phyloP scores from a whole-genome alignment of 1,140 invertebrate genomes.

The Brachionus asplanchnoidis region DNA sequence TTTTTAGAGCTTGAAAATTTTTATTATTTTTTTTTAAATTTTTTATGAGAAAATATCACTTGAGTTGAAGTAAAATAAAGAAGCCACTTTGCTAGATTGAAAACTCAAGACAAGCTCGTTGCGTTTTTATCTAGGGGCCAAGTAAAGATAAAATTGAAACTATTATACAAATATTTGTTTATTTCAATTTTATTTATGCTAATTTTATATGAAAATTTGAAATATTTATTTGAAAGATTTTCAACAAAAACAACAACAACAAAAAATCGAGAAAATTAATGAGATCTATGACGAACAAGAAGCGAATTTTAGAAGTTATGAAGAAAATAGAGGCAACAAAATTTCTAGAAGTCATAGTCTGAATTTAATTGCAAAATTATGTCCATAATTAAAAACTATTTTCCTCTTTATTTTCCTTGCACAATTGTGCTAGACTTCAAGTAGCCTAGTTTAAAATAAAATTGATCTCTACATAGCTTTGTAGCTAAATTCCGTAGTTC shows the following conservation, averaged over 20 bases:
- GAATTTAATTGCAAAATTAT: neutral
- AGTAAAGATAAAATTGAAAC: neutral
- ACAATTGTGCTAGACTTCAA: neutral
- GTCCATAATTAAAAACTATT: neutral
- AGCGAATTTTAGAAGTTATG: neutral
- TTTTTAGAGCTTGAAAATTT: neutral
- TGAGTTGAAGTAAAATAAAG: neutral
- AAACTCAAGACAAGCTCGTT: neutral
- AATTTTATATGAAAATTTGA: conserved; percentile 1
- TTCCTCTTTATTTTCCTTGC: neutral
- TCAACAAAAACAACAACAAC: neutral
- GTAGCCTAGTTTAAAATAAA: neutral
- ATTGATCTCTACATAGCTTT: neutral
- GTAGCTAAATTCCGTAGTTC: neutral
- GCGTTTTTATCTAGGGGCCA: neutral
- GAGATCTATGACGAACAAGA: neutral
- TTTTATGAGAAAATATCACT: neutral
- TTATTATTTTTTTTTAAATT: too few relatives aligned
- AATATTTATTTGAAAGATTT: conserved; percentile 6
- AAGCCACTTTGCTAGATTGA: neutral
- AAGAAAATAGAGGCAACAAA: neutral
- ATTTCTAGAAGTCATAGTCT: neutral
- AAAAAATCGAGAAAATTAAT: neutral
- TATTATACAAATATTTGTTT: conserved; percentile 6
- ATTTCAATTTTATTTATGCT: neutral